phyloP scores from a whole-genome alignment of 2,113 vertebrate genomes.

The Crotalus horridus region DNA sequence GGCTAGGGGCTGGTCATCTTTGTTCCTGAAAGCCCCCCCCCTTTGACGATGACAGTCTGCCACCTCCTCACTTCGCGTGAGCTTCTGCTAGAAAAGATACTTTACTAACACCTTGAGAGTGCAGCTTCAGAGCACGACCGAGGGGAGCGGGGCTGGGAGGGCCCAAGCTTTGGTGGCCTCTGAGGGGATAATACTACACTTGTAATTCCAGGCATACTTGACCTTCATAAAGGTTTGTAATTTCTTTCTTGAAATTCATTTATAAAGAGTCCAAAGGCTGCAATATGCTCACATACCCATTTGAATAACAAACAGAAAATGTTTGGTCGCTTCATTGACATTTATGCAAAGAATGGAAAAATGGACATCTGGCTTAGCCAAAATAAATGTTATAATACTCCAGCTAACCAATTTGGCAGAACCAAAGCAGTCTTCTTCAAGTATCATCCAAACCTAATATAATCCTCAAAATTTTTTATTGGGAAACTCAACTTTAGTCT shows the following conservation, averaged over 20 bases:
- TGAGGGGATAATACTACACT: too few relatives aligned
- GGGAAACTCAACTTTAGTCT: not conserved
- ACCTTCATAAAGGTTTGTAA: constrained; percentile 20
- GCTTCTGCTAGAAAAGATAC: too few relatives aligned
- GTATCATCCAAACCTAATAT: not conserved
- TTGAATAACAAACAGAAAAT: constrained; percentile 37
- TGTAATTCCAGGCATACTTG: constrained; percentile 5
- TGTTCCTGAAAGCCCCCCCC: too few relatives aligned
- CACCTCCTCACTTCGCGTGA: too few relatives aligned
- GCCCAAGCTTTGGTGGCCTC: too few relatives aligned
- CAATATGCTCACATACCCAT: constrained; percentile 12
- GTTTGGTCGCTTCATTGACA: constrained; percentile 21
- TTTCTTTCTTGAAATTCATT: constrained; percentile 27
- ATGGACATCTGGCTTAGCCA: constrained; percentile 28
- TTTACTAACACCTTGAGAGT: too few relatives aligned
- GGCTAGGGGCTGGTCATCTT: too few relatives aligned
- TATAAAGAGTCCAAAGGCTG: constrained; percentile 14
- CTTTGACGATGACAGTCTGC: too few relatives aligned
- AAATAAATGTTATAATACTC: constrained; percentile 32
- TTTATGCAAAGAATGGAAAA: constrained; percentile 26
- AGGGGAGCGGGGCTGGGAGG: too few relatives aligned
- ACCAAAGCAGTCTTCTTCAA: constrained; percentile 21
- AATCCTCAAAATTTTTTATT: not conserved
- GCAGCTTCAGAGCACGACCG: too few relatives aligned
- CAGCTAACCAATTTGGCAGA: constrained; percentile 8